Conservation (phyloP, 2,113 vertebrate species). For the Burhinus oedicnemus region DNA sequence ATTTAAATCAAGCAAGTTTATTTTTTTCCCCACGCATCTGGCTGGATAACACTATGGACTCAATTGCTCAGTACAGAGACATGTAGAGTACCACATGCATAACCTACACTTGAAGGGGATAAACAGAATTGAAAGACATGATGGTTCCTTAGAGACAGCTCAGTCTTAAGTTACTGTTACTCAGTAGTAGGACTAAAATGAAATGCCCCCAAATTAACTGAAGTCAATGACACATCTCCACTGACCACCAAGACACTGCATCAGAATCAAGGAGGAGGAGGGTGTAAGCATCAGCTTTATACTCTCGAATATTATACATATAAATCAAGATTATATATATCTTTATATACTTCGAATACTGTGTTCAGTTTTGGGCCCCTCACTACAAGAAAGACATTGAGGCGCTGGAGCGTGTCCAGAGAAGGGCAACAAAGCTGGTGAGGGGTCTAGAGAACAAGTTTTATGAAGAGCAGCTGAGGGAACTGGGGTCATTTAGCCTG, state of each 20-base stretch:
- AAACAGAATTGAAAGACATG: not conserved
- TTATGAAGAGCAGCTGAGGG: too few species aligned
- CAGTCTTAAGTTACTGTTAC: not conserved
- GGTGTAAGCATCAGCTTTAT: not conserved
- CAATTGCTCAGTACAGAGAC: not conserved
- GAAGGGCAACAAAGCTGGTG: too few species aligned
- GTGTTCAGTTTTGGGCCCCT: too few species aligned
- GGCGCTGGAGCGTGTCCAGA: too few species aligned
- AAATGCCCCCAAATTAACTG: not conserved
- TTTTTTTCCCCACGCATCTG: fast-evolving
- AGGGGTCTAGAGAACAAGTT: too few species aligned
- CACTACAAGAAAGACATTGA: too few species aligned
- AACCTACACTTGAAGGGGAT: not conserved
- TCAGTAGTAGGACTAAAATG: not conserved
- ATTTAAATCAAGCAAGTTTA: not conserved
- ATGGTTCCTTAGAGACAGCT: not conserved
- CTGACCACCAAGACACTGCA: not conserved
- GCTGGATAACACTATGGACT: not conserved
- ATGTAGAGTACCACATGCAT: fast-evolving
- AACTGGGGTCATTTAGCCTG: too few species aligned
- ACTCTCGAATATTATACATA: too few species aligned
- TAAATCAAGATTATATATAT: too few species aligned
- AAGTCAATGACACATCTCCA: not conserved
- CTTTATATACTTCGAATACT: too few species aligned
- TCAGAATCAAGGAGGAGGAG: not conserved